Conservation (phyloP, 2,113 vertebrate genomes). For the Muntiacus reevesi region DNA sequence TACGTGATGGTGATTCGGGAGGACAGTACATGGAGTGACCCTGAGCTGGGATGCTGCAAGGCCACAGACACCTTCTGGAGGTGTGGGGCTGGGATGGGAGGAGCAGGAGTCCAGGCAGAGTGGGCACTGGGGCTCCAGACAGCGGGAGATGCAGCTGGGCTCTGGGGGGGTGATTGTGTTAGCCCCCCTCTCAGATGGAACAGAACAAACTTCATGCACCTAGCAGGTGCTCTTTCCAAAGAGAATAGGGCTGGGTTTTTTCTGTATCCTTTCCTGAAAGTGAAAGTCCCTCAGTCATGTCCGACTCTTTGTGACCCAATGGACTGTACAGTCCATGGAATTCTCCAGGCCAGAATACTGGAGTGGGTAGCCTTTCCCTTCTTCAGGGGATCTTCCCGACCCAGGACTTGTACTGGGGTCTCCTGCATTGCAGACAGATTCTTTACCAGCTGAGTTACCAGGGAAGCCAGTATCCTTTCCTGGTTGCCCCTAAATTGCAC, state of each 20-base stretch:
- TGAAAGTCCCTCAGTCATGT: not conserved
- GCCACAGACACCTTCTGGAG: not conserved
- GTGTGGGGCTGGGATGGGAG: fast-evolving
- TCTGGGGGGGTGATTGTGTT: too few relatives aligned
- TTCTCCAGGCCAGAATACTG: not conserved
- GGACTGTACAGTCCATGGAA: not conserved
- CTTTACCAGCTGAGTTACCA: not conserved
- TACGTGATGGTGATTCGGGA: not conserved
- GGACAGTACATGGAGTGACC: not conserved
- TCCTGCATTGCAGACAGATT: not conserved
- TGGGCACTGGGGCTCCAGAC: not conserved
- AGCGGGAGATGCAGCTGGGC: not conserved
- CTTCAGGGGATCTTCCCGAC: not conserved
- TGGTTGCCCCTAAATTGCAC: not conserved
- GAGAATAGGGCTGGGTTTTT: not conserved
- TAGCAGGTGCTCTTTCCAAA: not conserved
- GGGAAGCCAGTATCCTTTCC: not conserved
- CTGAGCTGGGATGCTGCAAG: not conserved
- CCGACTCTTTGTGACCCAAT: not conserved
- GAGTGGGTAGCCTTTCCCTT: not conserved
- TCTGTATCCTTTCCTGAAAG: not conserved
- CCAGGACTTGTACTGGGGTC: not conserved
- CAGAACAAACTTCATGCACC: not conserved
- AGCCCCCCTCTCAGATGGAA: not conserved
- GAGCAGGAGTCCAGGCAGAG: not conserved